Percentiles rank a stretch among this genome's conserved stretches.
These are phyloP conservation scores for Macrotis lagotis DNA, from an alignment of 2,113 vertebrate species.

Conservation along the genomic window DNA sequence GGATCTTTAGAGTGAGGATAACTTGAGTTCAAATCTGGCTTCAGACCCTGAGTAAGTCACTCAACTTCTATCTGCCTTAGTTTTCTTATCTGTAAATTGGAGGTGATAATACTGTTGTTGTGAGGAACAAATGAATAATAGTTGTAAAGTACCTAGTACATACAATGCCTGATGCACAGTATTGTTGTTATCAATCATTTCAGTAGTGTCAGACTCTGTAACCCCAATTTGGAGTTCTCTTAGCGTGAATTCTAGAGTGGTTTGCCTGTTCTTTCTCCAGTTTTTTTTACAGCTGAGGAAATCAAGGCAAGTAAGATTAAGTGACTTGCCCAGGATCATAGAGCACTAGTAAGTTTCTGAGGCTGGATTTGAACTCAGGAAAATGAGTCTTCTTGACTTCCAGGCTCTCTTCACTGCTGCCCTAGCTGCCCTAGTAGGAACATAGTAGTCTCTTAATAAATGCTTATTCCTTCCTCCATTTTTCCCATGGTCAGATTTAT, in stretches of 20 bases:
- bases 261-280: background rate
- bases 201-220: background rate
- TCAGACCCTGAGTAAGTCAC: background rate
- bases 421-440: too few relatives aligned
- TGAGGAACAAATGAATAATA: background rate
- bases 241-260: background rate
- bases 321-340: background rate
- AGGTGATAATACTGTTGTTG: background rate
- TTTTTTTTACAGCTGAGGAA: background rate
- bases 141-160: background rate
- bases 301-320: background rate
- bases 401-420: background rate
- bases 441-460: background rate
- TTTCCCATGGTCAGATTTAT: background rate
- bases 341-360: background rate
- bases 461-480: background rate
- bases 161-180: background rate
- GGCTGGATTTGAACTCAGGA: background rate
- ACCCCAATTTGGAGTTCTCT: background rate
- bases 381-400: background rate
- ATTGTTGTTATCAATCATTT: background rate
- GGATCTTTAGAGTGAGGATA: too few relatives aligned
- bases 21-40: too few relatives aligned
- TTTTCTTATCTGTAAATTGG: background rate
- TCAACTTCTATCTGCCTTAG: background rate